A percentile compares a stretch with the other conserved stretches of the same genome.
phyloP scores from a whole-genome alignment of 2,797 vertebrate species.

The Scyliorhinus canicula region DNA sequence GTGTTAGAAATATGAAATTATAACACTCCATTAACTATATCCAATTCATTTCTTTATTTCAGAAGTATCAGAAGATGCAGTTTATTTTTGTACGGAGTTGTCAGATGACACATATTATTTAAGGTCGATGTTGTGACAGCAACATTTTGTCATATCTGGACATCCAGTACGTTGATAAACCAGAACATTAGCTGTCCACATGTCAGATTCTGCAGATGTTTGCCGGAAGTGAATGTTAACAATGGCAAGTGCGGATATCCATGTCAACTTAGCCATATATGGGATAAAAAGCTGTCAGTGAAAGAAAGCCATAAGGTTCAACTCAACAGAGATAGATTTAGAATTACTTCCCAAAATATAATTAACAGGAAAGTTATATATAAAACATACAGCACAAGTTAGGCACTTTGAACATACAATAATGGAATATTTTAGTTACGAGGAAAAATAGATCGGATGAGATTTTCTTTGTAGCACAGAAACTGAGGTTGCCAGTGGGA shows the following conservation, averaged over 20 bases:
- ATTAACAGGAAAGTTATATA: background rate
- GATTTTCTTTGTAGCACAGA: too few relatives aligned
- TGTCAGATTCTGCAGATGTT: constrained; percentile 4
- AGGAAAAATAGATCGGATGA: too few relatives aligned
- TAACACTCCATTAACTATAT: background rate
- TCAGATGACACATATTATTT: background rate
- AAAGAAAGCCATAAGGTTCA: background rate
- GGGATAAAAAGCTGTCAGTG: background rate
- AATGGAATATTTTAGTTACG: too few relatives aligned
- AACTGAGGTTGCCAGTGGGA: too few relatives aligned
- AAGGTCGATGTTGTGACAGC: background rate
- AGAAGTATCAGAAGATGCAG: background rate
- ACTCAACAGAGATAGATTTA: background rate
- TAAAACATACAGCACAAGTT: background rate
- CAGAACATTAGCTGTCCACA: background rate
- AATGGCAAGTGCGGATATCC: background rate
- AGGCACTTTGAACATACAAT: background rate
- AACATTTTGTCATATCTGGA: constrained; percentile 3
- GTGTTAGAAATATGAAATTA: background rate
- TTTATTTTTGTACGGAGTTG: background rate
- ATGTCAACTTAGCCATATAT: background rate
- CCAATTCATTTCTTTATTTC: background rate
- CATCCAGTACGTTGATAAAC: background rate
- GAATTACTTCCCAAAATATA: background rate
- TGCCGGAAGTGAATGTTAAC: constrained; percentile 15